These are phyloP conservation scores for Globodera rostochiensis DNA, from an alignment of 1,140 invertebrate genomes.

Conservation along the genomic window DNA sequence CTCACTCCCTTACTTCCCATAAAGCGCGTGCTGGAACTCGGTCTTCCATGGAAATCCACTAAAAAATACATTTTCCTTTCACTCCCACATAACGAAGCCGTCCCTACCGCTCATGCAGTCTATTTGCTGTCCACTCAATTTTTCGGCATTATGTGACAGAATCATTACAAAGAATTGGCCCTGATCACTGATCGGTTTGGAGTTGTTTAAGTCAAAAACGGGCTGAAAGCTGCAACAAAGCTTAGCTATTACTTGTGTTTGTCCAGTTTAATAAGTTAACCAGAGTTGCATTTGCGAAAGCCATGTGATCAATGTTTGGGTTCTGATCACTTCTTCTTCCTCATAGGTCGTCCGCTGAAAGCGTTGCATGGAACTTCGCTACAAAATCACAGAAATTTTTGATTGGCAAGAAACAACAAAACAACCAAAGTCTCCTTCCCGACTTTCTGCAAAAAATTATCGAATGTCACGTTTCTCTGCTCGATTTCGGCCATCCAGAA, in stretches of 20 bases:
- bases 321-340: slow-evolving; percentile 58
- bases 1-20: slow-evolving; percentile 63
- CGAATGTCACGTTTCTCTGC: slow-evolving; percentile 50
- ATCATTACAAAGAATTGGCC: slow-evolving; percentile 61
- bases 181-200: slow-evolving; percentile 58
- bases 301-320: slow-evolving; percentile 58
- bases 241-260: not conserved
- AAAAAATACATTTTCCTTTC: slow-evolving; percentile 26
- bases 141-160: slow-evolving; percentile 61
- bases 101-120: slow-evolving; percentile 46
- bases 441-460: slow-evolving; percentile 63
- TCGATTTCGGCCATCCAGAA: slow-evolving; percentile 20
- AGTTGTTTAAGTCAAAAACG: slow-evolving; percentile 57
- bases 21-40: slow-evolving; percentile 58
- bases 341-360: slow-evolving; percentile 61
- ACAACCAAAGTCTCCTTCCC: slow-evolving; percentile 38
- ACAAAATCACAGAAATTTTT: not conserved
- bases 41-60: slow-evolving; percentile 64
- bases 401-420: not conserved
- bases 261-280: not conserved
- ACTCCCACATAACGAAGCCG: not conserved
- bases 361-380: slow-evolving; percentile 58
- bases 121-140: slow-evolving; percentile 52
- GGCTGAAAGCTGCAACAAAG: slow-evolving; percentile 52
- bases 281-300: slow-evolving; percentile 65